Conservation (phyloP, 2,888 invertebrate genomes). For the Rhingia campestris region DNA sequence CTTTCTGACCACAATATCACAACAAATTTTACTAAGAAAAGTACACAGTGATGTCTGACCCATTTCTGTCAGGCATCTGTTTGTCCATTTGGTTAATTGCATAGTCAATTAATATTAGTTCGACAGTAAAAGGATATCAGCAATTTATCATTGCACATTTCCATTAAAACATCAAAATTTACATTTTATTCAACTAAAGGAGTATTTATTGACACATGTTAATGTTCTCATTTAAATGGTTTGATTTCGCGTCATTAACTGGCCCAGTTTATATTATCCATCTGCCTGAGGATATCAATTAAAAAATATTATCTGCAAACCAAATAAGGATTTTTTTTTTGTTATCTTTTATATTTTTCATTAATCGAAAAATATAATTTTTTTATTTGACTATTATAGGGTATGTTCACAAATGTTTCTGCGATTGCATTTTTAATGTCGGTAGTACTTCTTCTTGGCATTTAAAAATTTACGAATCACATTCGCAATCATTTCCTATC, state of each 20-base stretch:
- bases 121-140: no score
- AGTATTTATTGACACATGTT: neutral
- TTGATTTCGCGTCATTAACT: constrained; percentile 4
- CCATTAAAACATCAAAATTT: neutral
- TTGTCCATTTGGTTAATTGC: no score
- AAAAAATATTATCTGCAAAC: constrained; percentile 1
- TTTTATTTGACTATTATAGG: constrained; percentile 13
- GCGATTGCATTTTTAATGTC: no score
- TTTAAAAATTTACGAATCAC: no score
- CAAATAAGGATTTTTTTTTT: constrained; percentile 14
- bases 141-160: no score
- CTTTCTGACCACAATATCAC: no score
- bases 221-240: constrained; percentile 4
- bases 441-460: no score
- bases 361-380: constrained; percentile 58
- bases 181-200: neutral
- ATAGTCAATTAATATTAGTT: no score
- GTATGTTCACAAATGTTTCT: neutral
- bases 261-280: constrained; percentile 2
- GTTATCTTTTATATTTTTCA: constrained; percentile 23
- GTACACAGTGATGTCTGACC: no score
- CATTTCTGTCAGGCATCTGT: no score
- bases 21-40: no score
- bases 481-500: no score
- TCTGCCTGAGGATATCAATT: constrained; percentile 6